A percentile compares a stretch with the other conserved stretches of the same genome.
Conservation (phyloP, 2,888 invertebrate species). For the Drosophila borealis region DNA sequence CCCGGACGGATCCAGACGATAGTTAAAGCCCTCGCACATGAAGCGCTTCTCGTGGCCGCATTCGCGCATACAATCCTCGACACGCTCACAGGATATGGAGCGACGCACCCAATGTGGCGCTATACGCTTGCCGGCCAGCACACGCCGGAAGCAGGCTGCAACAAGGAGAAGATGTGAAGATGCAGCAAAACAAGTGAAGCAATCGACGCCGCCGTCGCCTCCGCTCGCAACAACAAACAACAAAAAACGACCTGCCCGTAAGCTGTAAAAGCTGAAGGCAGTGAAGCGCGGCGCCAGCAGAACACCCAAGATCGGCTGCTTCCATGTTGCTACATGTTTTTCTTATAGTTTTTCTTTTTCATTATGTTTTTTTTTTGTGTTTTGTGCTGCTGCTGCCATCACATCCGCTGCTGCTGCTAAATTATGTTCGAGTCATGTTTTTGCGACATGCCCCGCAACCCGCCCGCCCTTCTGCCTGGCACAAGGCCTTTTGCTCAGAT, state of each 20-base stretch:
- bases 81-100: constrained; percentile 89
- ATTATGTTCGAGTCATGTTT: constrained; percentile 80
- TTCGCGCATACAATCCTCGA: constrained; percentile 91
- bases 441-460: constrained; percentile 23
- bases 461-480: background rate
- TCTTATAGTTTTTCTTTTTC: constrained; percentile 21
- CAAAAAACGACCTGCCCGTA: constrained; percentile 8
- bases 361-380: constrained; percentile 29
- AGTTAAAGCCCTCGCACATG: constrained; percentile 93
- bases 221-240: constrained; percentile 4
- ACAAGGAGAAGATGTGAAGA: constrained; percentile 32
- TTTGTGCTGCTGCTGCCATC: constrained; percentile 42
- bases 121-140: constrained; percentile 90
- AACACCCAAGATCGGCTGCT: constrained; percentile 68
- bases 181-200: constrained; percentile 26
- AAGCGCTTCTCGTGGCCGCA: constrained; percentile 91
- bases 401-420: constrained; percentile 73
- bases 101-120: constrained; percentile 89
- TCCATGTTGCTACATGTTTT: constrained; percentile 56
- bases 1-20: constrained; percentile 90
- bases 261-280: constrained; percentile 41
- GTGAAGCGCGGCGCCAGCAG: constrained; percentile 66
- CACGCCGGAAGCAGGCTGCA: constrained; percentile 92
- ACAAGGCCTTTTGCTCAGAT: constrained; percentile 40
- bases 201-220: constrained; percentile 15